Evolutionary conservation across 2,888 invertebrate species (phyloP), one percentile per base, ranked within the genome.

Genomic region (Alloplasta piceator): DNA sequence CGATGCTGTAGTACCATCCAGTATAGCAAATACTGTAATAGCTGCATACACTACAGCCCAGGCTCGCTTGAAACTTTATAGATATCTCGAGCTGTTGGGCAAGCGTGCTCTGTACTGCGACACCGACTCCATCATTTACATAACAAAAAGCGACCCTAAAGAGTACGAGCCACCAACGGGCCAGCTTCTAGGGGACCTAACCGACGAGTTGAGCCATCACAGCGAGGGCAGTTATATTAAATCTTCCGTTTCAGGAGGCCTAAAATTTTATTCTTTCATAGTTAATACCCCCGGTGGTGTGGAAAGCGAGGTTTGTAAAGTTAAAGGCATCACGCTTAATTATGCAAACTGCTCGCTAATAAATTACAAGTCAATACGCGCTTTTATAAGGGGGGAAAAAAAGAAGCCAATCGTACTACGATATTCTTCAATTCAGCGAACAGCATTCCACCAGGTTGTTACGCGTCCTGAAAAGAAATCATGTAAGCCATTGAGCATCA

Each of bases 91-190:
- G 10, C 74, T 58, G n/a, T 78, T 92, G 4, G 86, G 82, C 5
- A 67, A 83, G 41, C 60, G 89, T 9, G 88, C 88, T 7, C 68
- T 92, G 7, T 92, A 92, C 81, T 90, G 82, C 61, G 91, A 92
- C 63, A 92, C 92, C 0, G 91, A 92, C 73, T 87, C 86, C 1
- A 85, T 91, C 4, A 88, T 92, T 50, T 92, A 86, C 72, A 75
- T 84, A 9, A 74, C 63, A 7, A 68, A 43, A 3, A 26, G 26
- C 3, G 26, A 26, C 26, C 26, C 26, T 77, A 72, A 72, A 12
- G 78, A 72, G 7, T 82, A 50, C 26, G 61, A 80, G 16, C 87
- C 88, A 9, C 72, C 84, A 9, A 78, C 86, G 0, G 90, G 89
- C 38, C 84, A 87, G 67, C 89, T 80, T 74, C 63, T 91, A 7